Conservation (phyloP, 2,888 invertebrate genomes). For the Parnassius mnemosyne region DNA sequence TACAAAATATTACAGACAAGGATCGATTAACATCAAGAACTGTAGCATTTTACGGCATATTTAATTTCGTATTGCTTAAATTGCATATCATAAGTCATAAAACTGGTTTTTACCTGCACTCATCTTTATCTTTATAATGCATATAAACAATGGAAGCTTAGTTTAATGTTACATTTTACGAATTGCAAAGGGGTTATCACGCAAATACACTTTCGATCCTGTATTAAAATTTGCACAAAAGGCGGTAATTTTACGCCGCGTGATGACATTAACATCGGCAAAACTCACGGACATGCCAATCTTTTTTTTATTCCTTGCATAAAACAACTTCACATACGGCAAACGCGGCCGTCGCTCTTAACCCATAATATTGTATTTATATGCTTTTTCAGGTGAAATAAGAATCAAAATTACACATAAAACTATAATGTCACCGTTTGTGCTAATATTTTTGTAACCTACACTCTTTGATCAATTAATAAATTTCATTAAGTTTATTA, state of each 20-base stretch:
- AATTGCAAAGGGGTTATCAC: slow-evolving; percentile 49
- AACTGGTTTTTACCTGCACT: slow-evolving; percentile 47
- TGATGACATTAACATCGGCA: slow-evolving; percentile 70
- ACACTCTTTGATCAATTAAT: background rate
- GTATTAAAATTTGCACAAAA: slow-evolving; percentile 72
- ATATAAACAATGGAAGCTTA: slow-evolving; percentile 39
- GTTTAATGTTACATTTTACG: slow-evolving; percentile 47
- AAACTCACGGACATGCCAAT: slow-evolving; percentile 53
- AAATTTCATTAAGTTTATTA: slow-evolving; percentile 29
- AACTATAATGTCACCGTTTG: too few relatives aligned
- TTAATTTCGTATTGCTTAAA: slow-evolving; percentile 17
- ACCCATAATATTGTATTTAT: slow-evolving; percentile 39
- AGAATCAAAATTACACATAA: slow-evolving; percentile 1
- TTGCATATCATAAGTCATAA: slow-evolving; percentile 28
- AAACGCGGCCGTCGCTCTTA: slow-evolving; percentile 36
- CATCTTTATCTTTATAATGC: slow-evolving; percentile 64
- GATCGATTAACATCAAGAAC: slow-evolving; percentile 20
- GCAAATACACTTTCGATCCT: slow-evolving; percentile 61
- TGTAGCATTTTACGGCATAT: slow-evolving; percentile 21
- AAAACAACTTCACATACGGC: slow-evolving; percentile 57
- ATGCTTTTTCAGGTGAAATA: slow-evolving; percentile 42
- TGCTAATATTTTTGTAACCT: slow-evolving; percentile 1
- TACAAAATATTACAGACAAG: background rate
- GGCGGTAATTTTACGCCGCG: slow-evolving; percentile 71
- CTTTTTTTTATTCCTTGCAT: slow-evolving; percentile 63